These are phyloP conservation scores for Discoglossus pictus DNA, from an alignment of 2,797 vertebrate genomes.

Conservation along the genomic window DNA sequence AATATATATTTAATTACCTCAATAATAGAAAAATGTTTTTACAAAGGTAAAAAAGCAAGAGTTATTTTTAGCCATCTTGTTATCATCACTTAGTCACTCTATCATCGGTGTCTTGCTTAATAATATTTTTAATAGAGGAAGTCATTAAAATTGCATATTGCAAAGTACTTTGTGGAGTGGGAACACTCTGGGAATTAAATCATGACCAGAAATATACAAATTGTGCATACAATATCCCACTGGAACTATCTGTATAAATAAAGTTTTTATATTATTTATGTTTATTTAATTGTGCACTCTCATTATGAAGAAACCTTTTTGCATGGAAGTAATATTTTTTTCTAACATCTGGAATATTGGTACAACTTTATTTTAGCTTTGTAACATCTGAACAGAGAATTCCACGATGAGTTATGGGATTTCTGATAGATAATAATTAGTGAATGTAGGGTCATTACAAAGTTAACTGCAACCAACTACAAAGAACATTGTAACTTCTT, in stretches of 20 bases:
- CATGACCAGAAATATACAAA: slow-evolving; percentile 2
- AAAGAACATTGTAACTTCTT: too few relatives aligned
- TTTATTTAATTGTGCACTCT: slow-evolving; percentile 18
- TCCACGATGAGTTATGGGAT: not conserved
- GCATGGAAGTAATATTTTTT: not conserved
- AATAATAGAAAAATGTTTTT: too few relatives aligned
- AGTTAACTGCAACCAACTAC: too few relatives aligned
- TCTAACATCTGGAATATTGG: slow-evolving; percentile 36
- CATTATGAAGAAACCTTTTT: slow-evolving; percentile 2
- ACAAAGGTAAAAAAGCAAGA: too few relatives aligned
- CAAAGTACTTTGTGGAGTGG: too few relatives aligned
- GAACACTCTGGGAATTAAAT: too few relatives aligned
- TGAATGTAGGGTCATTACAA: not conserved
- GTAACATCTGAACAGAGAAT: not conserved
- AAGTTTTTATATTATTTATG: slow-evolving; percentile 13
- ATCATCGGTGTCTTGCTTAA: too few relatives aligned
- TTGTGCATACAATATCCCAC: slow-evolving; percentile 24
- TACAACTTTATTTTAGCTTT: not conserved
- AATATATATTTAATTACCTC: too few relatives aligned
- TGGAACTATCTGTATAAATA: slow-evolving; percentile 5
- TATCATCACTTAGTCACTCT: too few relatives aligned
- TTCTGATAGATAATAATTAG: not conserved
- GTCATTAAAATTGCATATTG: too few relatives aligned
- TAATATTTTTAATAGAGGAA: too few relatives aligned
- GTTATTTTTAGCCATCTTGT: too few relatives aligned